Evolutionary conservation across 2,888 invertebrate genomes (phyloP).

Genomic region (Xylota segnis): DNA sequence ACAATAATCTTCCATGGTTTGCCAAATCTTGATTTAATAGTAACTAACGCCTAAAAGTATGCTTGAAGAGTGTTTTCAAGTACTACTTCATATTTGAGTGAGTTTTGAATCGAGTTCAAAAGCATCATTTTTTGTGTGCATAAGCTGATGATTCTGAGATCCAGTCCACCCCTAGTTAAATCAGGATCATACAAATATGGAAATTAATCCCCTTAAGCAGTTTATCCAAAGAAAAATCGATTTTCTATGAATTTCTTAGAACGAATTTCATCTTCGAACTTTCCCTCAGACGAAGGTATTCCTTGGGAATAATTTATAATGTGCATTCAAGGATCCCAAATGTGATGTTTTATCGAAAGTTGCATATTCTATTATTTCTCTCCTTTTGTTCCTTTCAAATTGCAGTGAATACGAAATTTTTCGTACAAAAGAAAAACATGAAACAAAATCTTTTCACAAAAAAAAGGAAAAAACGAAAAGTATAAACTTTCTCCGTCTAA

Average conservation of each 20-base stretch:
- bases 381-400: constrained; percentile 53
- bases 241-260: constrained; percentile 53
- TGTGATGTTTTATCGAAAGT: constrained; percentile 62
- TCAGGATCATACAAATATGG: constrained; percentile 45
- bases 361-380: constrained; percentile 59
- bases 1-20: too few relatives aligned
- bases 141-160: neutral
- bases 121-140: too few relatives aligned
- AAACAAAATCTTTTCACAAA: constrained; percentile 27
- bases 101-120: too few relatives aligned
- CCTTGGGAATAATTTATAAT: constrained; percentile 61
- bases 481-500: constrained; percentile 17
- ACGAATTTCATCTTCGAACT: neutral
- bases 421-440: neutral
- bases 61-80: too few relatives aligned
- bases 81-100: too few relatives aligned
- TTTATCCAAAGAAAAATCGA: constrained; percentile 54
- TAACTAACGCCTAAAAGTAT: too few relatives aligned
- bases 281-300: neutral
- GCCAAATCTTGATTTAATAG: too few relatives aligned
- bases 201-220: constrained; percentile 60
- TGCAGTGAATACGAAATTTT: constrained; percentile 67
- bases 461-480: neutral
- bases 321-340: constrained; percentile 62
- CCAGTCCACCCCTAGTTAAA: neutral